Evolutionary conservation across 2,797 vertebrate genomes (phyloP).

Genomic region (Tenualosa ilisha): DNA sequence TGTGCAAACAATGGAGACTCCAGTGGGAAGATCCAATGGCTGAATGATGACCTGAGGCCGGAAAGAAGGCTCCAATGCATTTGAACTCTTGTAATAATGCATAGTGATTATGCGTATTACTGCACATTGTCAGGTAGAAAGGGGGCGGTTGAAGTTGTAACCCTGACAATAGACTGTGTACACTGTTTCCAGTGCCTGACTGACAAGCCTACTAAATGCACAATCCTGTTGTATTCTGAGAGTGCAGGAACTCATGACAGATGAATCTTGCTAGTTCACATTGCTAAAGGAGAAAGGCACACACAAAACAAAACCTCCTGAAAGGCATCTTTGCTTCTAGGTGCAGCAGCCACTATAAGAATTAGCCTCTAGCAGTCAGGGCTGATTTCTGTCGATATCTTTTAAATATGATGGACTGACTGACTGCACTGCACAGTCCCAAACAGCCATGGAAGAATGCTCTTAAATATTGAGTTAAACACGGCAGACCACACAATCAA

Average conservation of each 20-base stretch:
- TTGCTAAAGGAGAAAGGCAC: too few species aligned
- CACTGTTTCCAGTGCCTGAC: too few species aligned
- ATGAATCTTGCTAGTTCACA: too few species aligned
- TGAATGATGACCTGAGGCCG: neutral
- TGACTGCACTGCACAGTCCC: neutral
- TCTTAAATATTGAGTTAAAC: slow-evolving; percentile 45
- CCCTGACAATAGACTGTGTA: too few species aligned
- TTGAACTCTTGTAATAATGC: neutral
- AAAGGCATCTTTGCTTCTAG: neutral
- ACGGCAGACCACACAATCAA: slow-evolving; percentile 46
- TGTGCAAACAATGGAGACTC: neutral
- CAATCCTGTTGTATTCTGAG: too few species aligned
- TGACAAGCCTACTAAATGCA: too few species aligned
- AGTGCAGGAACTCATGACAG: too few species aligned
- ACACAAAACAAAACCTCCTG: too few species aligned
- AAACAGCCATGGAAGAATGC: slow-evolving; percentile 24
- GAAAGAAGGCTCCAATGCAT: neutral
- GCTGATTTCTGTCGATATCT: slow-evolving; percentile 45
- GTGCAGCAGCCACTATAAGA: neutral
- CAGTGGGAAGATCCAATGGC: neutral
- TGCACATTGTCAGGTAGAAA: too few species aligned
- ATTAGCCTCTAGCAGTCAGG: slow-evolving; percentile 31
- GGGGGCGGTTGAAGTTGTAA: too few species aligned
- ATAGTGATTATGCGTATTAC: too few species aligned
- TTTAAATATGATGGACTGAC: slow-evolving; percentile 49